Percentiles rank a stretch among this genome's conserved stretches.
Evolutionary conservation across 1,140 invertebrate species (phyloP).

Genomic region (Wiebesia pumilae): DNA sequence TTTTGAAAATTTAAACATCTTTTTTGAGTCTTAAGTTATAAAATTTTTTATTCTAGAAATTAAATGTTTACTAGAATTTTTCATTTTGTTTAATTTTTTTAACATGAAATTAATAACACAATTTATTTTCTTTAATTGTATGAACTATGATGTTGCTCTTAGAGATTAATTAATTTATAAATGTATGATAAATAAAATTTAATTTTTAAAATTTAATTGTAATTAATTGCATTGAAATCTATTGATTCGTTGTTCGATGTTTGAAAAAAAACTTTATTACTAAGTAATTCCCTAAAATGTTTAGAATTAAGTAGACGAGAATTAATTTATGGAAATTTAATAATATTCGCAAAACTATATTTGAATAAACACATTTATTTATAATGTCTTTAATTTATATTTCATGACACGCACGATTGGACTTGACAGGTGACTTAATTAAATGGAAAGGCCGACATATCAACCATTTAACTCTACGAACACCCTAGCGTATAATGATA

Average conservation of each 20-base stretch:
- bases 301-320: background rate
- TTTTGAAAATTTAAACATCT: background rate
- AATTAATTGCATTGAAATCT: background rate
- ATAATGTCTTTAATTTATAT: background rate
- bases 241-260: background rate
- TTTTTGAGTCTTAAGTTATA: background rate
- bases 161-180: background rate
- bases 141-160: background rate
- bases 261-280: background rate
- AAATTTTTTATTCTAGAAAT: background rate
- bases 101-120: too few species aligned
- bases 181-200: background rate
- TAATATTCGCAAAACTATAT: background rate
- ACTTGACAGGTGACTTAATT: constrained; percentile 26
- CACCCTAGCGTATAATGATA: background rate
- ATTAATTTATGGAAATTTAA: background rate
- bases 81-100: too few species aligned
- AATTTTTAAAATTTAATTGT: background rate
- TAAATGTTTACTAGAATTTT: background rate
- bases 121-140: too few species aligned
- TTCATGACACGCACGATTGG: background rate
- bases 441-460: background rate
- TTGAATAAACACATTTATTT: background rate
- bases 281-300: background rate
- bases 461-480: constrained; percentile 1